Conservation (phyloP, 2,113 vertebrate genomes). For the Hippocampus abdominalis region DNA sequence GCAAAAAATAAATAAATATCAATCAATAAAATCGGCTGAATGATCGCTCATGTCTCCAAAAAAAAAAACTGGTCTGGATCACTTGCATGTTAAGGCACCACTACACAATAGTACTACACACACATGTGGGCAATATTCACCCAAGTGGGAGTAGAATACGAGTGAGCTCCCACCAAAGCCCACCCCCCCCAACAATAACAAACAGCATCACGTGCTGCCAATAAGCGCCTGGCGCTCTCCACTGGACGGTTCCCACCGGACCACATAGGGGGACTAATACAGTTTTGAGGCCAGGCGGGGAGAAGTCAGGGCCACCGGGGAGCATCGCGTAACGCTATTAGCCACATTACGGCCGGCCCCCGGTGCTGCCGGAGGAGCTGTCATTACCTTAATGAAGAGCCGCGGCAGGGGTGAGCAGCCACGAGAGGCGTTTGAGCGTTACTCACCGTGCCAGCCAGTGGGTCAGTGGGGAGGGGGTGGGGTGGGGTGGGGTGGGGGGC, state of each 20-base stretch:
- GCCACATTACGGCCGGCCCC: slow-evolving; percentile 50
- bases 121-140: slow-evolving; percentile 41
- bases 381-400: slow-evolving; percentile 72
- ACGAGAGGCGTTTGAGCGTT: slow-evolving; percentile 49
- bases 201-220: slow-evolving; percentile 64
- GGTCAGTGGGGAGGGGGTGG: slow-evolving; percentile 11
- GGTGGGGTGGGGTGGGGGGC: neutral
- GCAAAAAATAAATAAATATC: too few relatives aligned
- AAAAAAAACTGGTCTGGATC: too few relatives aligned
- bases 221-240: slow-evolving; percentile 70
- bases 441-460: slow-evolving; percentile 24
- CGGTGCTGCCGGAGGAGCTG: slow-evolving; percentile 46
- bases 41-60: too few relatives aligned
- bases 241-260: slow-evolving; percentile 64
- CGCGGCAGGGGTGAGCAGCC: slow-evolving; percentile 30
- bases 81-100: too few relatives aligned
- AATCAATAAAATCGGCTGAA: too few relatives aligned
- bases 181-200: slow-evolving; percentile 71
- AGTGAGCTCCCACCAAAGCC: slow-evolving; percentile 53
- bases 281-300: slow-evolving; percentile 53
- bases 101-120: neutral
- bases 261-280: slow-evolving; percentile 51
- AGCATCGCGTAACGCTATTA: slow-evolving; percentile 61
- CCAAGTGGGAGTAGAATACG: slow-evolving; percentile 53
- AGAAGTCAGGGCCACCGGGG: slow-evolving; percentile 58